Evolutionary conservation across 2,888 invertebrate species (phyloP).

Genomic region (Matsumyia berberina): DNA sequence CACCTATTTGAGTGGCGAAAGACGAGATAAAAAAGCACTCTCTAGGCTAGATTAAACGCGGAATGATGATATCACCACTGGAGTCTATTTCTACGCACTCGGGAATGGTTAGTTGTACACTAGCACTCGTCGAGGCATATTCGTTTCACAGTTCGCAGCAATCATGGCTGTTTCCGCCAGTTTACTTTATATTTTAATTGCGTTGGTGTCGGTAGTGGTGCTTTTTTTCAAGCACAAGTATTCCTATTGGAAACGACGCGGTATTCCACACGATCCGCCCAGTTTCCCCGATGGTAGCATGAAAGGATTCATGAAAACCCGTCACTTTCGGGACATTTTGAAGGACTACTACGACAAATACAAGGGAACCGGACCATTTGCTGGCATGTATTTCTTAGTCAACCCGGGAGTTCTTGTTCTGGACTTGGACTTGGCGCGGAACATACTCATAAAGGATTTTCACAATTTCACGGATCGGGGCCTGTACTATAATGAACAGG

Average conservation of each 20-base stretch:
- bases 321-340: constrained; percentile 78
- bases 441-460: constrained; percentile 82
- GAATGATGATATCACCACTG: no score
- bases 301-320: constrained; percentile 78
- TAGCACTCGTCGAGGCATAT: neutral
- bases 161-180: constrained; percentile 17
- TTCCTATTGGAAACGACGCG: constrained; percentile 81
- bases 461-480: constrained; percentile 82
- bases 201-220: constrained; percentile 2
- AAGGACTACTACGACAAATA: constrained; percentile 78
- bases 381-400: constrained; percentile 79
- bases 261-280: constrained; percentile 81
- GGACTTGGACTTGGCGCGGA: constrained; percentile 81
- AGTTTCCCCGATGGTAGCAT: constrained; percentile 80
- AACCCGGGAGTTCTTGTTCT: constrained; percentile 77
- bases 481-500: constrained; percentile 79
- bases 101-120: neutral
- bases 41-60: no score
- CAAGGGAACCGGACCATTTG: constrained; percentile 78
- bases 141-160: neutral
- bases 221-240: constrained; percentile 1
- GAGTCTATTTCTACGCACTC: no score
- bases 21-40: no score
- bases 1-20: no score
- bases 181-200: constrained; percentile 9